These are phyloP conservation scores for Crotophaga sulcirostris DNA, from an alignment of 2,113 vertebrate genomes.

Conservation along the genomic window DNA sequence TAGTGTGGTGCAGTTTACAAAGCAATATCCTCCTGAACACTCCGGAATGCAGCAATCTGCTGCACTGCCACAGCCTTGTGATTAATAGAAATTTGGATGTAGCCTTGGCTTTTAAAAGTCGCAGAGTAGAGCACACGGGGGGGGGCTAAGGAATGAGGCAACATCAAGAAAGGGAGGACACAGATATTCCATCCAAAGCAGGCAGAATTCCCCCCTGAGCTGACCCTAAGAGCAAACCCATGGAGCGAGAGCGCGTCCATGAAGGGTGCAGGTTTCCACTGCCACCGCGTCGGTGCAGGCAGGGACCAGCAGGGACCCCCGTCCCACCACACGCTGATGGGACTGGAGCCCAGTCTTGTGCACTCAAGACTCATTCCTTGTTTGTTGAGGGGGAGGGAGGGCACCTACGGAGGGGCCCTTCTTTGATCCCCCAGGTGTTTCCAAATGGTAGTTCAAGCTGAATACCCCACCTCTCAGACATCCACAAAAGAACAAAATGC, in stretches of 20 bases:
- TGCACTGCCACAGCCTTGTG: neutral
- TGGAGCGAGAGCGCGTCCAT: rapidly evolving
- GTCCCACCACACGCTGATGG: neutral
- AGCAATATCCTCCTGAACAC: neutral
- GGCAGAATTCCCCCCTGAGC: neutral
- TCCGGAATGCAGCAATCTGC: neutral
- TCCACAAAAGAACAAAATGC: neutral
- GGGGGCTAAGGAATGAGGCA: neutral
- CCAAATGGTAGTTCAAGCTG: neutral
- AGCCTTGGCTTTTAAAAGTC: neutral
- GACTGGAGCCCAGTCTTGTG: neutral
- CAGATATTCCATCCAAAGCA: neutral
- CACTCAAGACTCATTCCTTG: rapidly evolving
- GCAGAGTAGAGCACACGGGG: neutral
- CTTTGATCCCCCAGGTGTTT: neutral
- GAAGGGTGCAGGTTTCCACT: neutral
- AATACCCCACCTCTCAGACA: neutral
- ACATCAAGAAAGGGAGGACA: neutral
- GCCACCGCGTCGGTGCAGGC: neutral
- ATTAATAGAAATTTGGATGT: neutral
- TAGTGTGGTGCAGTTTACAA: neutral
- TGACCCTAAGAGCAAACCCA: neutral
- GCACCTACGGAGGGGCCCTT: neutral
- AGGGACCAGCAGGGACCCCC: rapidly evolving
- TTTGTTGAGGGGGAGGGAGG: neutral